A percentile compares a stretch with the other conserved stretches of the same genome.
These are phyloP conservation scores for Sebastes wilsoni DNA, from an alignment of 2,797 vertebrate genomes.

Conservation along the genomic window DNA sequence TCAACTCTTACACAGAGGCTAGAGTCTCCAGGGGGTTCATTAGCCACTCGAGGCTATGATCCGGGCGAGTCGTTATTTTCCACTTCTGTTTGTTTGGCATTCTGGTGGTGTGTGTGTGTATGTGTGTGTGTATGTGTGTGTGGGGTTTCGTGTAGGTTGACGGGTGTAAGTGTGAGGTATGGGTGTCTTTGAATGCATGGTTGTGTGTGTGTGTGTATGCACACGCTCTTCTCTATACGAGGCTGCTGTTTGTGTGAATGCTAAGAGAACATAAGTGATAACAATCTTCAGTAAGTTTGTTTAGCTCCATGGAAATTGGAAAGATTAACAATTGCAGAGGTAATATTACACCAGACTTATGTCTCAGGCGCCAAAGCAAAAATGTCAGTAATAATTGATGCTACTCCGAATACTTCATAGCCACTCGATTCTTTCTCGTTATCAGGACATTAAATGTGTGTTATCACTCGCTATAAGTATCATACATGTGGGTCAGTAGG, in stretches of 20 bases:
- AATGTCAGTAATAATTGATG: neutral
- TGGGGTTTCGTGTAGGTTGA: neutral
- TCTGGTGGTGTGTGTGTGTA: constrained; percentile 13
- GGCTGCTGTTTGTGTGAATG: neutral
- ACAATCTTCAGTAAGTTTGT: neutral
- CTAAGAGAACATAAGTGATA: neutral
- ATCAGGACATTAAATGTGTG: too few relatives aligned
- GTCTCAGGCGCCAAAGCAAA: neutral
- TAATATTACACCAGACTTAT: neutral
- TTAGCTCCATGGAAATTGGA: neutral
- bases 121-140: neutral
- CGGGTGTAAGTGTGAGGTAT: neutral
- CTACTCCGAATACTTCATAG: neutral
- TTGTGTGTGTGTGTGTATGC: neutral
- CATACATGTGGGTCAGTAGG: too few relatives aligned
- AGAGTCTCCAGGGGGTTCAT: constrained; percentile 79
- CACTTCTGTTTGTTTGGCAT: constrained; percentile 69
- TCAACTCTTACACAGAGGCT: constrained; percentile 71
- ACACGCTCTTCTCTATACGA: too few relatives aligned
- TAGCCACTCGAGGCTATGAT: constrained; percentile 75
- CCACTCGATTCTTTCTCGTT: neutral
- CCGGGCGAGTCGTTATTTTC: constrained; percentile 67
- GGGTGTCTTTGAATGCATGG: neutral
- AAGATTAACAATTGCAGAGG: neutral
- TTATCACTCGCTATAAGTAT: too few relatives aligned